Evolutionary conservation across 2,113 vertebrate species (phyloP), one percentile per base, ranked within the genome.

Genomic region (Pogonocichla stellata): DNA sequence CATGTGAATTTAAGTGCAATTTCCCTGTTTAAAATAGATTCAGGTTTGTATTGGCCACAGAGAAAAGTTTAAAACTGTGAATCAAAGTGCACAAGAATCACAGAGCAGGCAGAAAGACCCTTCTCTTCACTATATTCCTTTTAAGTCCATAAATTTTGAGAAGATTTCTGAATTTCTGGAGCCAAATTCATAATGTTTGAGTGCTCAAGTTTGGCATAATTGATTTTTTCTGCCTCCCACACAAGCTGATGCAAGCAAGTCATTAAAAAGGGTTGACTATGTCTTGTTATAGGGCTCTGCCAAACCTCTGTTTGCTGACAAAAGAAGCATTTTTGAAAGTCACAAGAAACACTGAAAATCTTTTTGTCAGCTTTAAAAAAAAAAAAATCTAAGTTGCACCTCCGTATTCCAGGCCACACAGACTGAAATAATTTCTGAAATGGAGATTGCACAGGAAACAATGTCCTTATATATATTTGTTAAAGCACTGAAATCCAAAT

Each of bases 341-440:
- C 29, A 62, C 38, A 29, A 79, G 61, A 66, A 93, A 54, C 34
- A 72, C 45, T 83, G 50, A 62, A 94, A 81, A 81, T 91, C 23
- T 81, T 74, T 92, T 86, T 73, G 50, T 66, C 85, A 93, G 71
- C 56, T 90, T 81, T 20, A 82, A 70, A 82, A 94, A 47, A 67
- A 94, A n/a, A 67, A 84, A 66, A 60, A 60, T 33, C 8, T 19
- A 58, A 77, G 38, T 88, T 94, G 24, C 67, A 94, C 81, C 73
- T 92, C 78, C 77, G 47, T 77, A 64, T 80, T 91, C 67, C 67
- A 83, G 95, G 81, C 87, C 94, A 95, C 94, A 95, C 90, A 95
- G 92, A 73, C 34, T 83, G 94, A 88, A 95, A 82, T 83, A 57
- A 85, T 88, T 92, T 90, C 84, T 86, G 89, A 91, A 92, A 79